Base-by-base conservation (phyloP, 2,113 vertebrate genomes). In the Rallus limicola region DNA sequence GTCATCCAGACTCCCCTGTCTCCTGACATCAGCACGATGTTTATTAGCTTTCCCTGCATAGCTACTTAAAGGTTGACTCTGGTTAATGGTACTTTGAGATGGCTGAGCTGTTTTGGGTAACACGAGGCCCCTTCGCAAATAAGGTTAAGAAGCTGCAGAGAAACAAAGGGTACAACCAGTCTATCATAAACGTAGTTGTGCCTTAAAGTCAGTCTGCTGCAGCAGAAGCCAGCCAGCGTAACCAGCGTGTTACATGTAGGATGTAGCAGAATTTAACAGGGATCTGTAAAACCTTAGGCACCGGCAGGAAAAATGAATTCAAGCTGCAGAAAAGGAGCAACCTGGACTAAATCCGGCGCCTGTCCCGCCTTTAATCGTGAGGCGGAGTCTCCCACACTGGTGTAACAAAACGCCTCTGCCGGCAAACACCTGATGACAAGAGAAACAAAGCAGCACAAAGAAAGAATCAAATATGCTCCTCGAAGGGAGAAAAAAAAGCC, bases 331-430 rank as follows among this genome's bases (percentile, higher is more conserved):
- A 23, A 31, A 42, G 38, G n/a, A 78, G 16, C 24, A 48, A 60
- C 20, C 46, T 3, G 6, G 13, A 5, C 11, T 16, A 29, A 76
- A 23, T 0, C 10, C 18, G 65, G 63, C 1, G 1, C 13, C 0
- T 2, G 2, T 5, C 33, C 5, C 0, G 4, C 33, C 44, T 56
- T 9, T 4, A 34, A 6, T 3, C 16, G 33, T 6, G 2, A 11
- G 38, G 70, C 29, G 13, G 42, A 12, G 25, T 2, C 70, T 10
- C 1, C 11, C 0, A 9, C 5, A 42, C 23, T 4, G 20, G 8
- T 0, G 6, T 1, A 13, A 13, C 36, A 12, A 8, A n/a, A 23
- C 11, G 5, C 1, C 21, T 19, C 56, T 12, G 38, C 52, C 18
- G 44, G 59, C 17, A 17, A n/a, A 28, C 28, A 4, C 42, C 48